Evolutionary conservation across 2,888 invertebrate genomes (phyloP).

Genomic region (Lysandra coridon): DNA sequence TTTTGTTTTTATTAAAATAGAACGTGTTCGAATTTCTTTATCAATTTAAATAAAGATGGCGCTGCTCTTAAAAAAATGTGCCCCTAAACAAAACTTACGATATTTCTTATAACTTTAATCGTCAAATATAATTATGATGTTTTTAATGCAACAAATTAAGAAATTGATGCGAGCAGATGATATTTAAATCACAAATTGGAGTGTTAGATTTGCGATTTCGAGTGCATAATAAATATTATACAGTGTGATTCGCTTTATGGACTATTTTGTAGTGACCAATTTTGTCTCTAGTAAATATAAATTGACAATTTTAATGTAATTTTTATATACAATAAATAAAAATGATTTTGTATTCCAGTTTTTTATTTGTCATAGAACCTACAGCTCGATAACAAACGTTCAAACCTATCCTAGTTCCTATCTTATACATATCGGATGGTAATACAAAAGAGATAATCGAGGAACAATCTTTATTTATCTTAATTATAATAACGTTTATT

Average conservation of each 20-base stretch:
- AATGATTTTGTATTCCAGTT: conserved; percentile 41
- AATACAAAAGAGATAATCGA: conserved; percentile 26
- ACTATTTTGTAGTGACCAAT: conserved; percentile 81
- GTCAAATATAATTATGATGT: not conserved
- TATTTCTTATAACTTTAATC: not conserved
- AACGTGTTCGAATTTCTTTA: not conserved
- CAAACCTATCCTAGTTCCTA: too few species aligned
- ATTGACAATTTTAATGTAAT: conserved; percentile 80
- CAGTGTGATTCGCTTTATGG: conserved; percentile 72
- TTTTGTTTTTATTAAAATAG: not conserved
- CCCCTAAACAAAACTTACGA: not conserved
- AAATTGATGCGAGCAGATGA: not conserved
- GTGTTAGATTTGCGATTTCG: conserved; percentile 61
- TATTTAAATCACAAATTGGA: not conserved
- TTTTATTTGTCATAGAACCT: conserved; percentile 48
- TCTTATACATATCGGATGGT: not conserved
- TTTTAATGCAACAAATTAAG: not conserved
- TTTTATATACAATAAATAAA: conserved; percentile 81
- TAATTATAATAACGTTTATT: conserved; percentile 35
- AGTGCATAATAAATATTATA: conserved; percentile 65
- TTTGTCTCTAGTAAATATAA: conserved; percentile 73
- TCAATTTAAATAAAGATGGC: not conserved
- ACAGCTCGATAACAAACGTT: too few species aligned
- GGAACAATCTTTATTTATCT: conserved; percentile 37
- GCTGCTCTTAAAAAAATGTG: not conserved